phyloP scores from a whole-genome alignment of 1,140 invertebrate species.

The Caenorhabditis inopinata region DNA sequence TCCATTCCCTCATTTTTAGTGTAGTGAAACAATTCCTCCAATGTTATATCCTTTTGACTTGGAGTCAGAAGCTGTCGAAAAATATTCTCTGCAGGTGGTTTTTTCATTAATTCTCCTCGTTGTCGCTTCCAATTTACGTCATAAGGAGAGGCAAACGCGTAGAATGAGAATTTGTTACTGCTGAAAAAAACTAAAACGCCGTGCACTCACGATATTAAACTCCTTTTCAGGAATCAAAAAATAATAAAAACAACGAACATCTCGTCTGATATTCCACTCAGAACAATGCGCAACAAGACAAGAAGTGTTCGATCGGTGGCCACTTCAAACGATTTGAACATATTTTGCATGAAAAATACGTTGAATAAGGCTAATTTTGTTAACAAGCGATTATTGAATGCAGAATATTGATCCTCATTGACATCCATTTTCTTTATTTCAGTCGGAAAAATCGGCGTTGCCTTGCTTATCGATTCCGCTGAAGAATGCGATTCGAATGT shows the following conservation, averaged over 20 bases:
- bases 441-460: too few species aligned
- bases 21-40: not conserved
- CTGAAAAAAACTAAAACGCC: not conserved
- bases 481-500: not conserved
- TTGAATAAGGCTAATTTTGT: not conserved
- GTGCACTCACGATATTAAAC: too few species aligned
- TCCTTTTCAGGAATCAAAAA: too few species aligned
- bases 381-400: not conserved
- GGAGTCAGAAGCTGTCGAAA: not conserved
- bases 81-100: not conserved
- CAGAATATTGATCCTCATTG: not conserved
- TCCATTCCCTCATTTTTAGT: not conserved
- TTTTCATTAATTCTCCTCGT: not conserved
- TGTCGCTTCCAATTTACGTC: not conserved
- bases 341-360: not conserved
- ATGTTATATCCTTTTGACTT: not conserved
- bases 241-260: not conserved
- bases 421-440: too few species aligned
- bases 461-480: not conserved
- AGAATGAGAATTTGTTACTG: constrained; percentile 1
- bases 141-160: not conserved
- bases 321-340: not conserved
- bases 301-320: not conserved
- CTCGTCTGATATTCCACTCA: not conserved
- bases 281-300: not conserved